These are phyloP conservation scores for Intellagama lesueurii DNA, from an alignment of 2,797 vertebrate species.

Conservation along the genomic window DNA sequence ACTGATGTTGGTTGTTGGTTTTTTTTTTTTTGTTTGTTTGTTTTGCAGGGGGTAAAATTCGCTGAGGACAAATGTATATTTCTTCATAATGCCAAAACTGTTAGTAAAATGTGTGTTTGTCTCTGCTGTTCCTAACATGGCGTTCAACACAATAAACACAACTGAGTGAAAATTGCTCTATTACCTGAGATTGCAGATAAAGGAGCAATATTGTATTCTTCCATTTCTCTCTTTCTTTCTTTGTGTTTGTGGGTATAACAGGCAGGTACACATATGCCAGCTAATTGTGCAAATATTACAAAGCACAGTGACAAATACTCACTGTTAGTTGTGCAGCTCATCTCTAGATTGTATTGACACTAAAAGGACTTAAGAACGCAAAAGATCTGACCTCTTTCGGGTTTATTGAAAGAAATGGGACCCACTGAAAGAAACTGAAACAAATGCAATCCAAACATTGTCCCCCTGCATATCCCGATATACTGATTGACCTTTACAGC, in stretches of 20 bases:
- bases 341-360: neutral
- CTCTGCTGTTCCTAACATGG: neutral
- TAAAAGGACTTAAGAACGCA: neutral
- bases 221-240: neutral
- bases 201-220: neutral
- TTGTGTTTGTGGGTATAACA: too few species aligned
- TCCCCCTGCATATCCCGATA: too few species aligned
- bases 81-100: neutral
- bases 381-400: too few species aligned
- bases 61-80: neutral
- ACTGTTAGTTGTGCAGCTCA: neutral
- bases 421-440: too few species aligned
- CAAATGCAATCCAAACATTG: too few species aligned
- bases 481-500: too few species aligned
- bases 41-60: neutral
- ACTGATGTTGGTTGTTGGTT: neutral
- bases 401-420: too few species aligned
- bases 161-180: neutral
- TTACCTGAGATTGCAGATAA: neutral
- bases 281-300: neutral
- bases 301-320: neutral
- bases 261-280: too few species aligned
- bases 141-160: neutral
- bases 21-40: neutral
- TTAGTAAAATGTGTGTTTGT: neutral